Conservation (phyloP, 2,888 invertebrate genomes). For the Anagyrus pseudococci region DNA sequence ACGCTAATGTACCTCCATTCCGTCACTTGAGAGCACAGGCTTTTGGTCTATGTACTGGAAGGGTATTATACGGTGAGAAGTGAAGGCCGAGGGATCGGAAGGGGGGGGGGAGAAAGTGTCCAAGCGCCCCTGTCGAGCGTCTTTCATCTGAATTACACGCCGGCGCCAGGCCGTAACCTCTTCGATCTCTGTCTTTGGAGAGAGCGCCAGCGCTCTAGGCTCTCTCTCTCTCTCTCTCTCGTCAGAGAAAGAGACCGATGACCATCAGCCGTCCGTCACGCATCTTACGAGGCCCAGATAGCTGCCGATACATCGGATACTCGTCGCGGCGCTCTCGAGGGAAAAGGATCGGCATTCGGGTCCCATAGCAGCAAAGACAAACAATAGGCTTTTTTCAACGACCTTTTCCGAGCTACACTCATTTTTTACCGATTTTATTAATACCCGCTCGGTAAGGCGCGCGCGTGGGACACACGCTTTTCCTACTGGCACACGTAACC, state of each 20-base stretch:
- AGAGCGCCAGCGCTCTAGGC: not conserved
- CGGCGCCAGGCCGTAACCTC: not conserved
- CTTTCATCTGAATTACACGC: constrained; percentile 12
- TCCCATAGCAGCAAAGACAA: not conserved
- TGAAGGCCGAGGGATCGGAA: not conserved
- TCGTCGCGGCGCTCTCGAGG: too few species aligned
- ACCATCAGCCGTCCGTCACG: constrained; percentile 19
- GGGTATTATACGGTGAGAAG: not conserved
- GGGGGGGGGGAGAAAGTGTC: not conserved
- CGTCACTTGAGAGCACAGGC: too few species aligned
- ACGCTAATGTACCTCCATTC: not conserved
- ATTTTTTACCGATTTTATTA: constrained; percentile 51
- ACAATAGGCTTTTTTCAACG: constrained; percentile 25
- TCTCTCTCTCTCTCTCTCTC: not conserved
- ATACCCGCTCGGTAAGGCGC: constrained; percentile 42
- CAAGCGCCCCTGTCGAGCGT: not conserved
- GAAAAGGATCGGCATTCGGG: constrained; percentile 10
- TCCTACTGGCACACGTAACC: too few species aligned
- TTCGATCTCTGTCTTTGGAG: not conserved
- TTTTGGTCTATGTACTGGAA: too few species aligned
- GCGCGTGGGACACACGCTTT: not conserved
- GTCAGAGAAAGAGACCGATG: too few species aligned
- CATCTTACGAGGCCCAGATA: constrained; percentile 21
- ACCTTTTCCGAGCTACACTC: constrained; percentile 36
- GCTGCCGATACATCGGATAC: constrained; percentile 12